phyloP scores from a whole-genome alignment of 2,113 vertebrate genomes.

The rabbit (Oryctolagus cuniculus) region mOryCun1.1 NC_091435.1:134835501-134836000 shows the following conservation, averaged over 20 bases:
- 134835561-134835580: slow-evolving; percentile 14
- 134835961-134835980: slow-evolving; percentile 84
- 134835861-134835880: slow-evolving; percentile 64
- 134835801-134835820: slow-evolving; percentile 56
- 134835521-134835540: background rate
- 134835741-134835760: slow-evolving; percentile 78
- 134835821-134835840: slow-evolving; percentile 78
- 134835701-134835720: background rate
- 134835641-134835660: slow-evolving; percentile 54
- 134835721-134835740: background rate
- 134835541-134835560: background rate
- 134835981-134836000: slow-evolving; percentile 82
- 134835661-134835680: slow-evolving; percentile 35
- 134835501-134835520: background rate
- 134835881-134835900: slow-evolving; percentile 82
- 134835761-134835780: slow-evolving; percentile 84
- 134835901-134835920: slow-evolving; percentile 82
- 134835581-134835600: slow-evolving; percentile 61
- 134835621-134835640: slow-evolving; percentile 37
- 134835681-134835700: background rate
- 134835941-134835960: slow-evolving; percentile 79
- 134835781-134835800: slow-evolving; percentile 66
- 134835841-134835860: slow-evolving; percentile 72
- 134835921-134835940: slow-evolving; percentile 86
- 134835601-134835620: slow-evolving; percentile 26